Evolutionary conservation across 2,113 vertebrate genomes (phyloP).

Genomic region (Cyprinodon variegatus): DNA sequence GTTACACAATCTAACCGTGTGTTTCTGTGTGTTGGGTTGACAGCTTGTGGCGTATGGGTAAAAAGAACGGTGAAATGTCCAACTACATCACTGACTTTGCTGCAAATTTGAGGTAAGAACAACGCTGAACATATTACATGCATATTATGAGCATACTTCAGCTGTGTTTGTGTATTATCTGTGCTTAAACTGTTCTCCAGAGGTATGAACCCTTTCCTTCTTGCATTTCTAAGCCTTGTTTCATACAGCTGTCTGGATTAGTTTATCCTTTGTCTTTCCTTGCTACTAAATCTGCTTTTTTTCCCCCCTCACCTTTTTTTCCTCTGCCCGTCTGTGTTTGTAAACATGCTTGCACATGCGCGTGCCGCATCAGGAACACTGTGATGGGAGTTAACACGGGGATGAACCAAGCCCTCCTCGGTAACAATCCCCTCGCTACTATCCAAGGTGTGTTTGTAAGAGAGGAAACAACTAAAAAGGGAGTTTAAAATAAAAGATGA

Average conservation of each 20-base stretch:
- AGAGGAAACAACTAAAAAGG: slow-evolving; percentile 8
- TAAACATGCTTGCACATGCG: slow-evolving; percentile 50
- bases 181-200: neutral
- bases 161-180: slow-evolving; percentile 16
- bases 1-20: slow-evolving; percentile 64
- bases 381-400: slow-evolving; percentile 93
- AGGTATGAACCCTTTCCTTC: slow-evolving; percentile 19
- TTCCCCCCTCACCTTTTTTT: slow-evolving; percentile 47
- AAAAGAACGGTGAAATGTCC: slow-evolving; percentile 84
- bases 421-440: slow-evolving; percentile 92
- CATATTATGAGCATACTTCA: neutral
- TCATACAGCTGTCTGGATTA: slow-evolving; percentile 40
- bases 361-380: slow-evolving; percentile 87
- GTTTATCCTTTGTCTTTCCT: slow-evolving; percentile 52
- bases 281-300: slow-evolving; percentile 71
- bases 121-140: neutral
- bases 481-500: slow-evolving; percentile 10
- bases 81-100: slow-evolving; percentile 84
- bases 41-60: slow-evolving; percentile 83
- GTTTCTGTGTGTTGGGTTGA: slow-evolving; percentile 72
- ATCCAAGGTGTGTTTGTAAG: slow-evolving; percentile 87
- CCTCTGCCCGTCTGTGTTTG: slow-evolving; percentile 56
- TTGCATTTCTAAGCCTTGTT: slow-evolving; percentile 32
- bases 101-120: slow-evolving; percentile 82
- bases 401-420: slow-evolving; percentile 90